Conservation (phyloP, 1,140 invertebrate genomes). For the Pissodes strobi region DNA sequence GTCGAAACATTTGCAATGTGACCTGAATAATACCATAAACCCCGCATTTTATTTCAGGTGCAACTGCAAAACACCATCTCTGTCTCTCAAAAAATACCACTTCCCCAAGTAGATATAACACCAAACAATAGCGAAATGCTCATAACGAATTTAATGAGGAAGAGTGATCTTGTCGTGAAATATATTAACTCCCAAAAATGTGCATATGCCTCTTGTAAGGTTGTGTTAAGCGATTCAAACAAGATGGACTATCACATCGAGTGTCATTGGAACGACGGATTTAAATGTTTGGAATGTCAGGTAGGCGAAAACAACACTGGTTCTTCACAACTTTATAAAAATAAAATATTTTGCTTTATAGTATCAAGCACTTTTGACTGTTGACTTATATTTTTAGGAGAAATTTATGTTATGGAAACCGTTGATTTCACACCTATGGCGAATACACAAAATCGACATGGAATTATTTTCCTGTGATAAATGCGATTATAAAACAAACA, state of each 20-base stretch:
- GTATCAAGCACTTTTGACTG: too few relatives aligned
- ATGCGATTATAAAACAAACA: constrained; percentile 68
- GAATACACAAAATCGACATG: constrained; percentile 73
- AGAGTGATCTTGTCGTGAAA: constrained; percentile 32
- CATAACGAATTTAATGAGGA: constrained; percentile 40
- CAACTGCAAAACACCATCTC: too few relatives aligned
- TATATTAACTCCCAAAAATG: constrained; percentile 40
- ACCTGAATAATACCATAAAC: too few relatives aligned
- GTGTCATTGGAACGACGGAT: constrained; percentile 65
- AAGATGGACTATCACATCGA: constrained; percentile 62
- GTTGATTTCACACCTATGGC: constrained; percentile 78
- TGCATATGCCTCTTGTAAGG: constrained; percentile 54
- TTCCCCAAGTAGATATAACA: constrained; percentile 36
- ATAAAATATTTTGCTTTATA: too few relatives aligned
- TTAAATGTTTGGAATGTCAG: constrained; percentile 71
- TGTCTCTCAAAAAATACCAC: constrained; percentile 24
- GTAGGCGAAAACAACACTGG: constrained; percentile 42
- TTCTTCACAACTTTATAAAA: too few relatives aligned
- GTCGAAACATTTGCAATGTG: too few relatives aligned
- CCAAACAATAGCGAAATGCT: constrained; percentile 36
- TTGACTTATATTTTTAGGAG: constrained; percentile 46
- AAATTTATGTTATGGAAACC: constrained; percentile 62
- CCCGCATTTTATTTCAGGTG: too few relatives aligned
- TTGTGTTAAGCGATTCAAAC: constrained; percentile 55
- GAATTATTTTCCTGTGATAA: constrained; percentile 72